phyloP scores from a whole-genome alignment of 2,113 vertebrate species.

The Burhinus oedicnemus region DNA sequence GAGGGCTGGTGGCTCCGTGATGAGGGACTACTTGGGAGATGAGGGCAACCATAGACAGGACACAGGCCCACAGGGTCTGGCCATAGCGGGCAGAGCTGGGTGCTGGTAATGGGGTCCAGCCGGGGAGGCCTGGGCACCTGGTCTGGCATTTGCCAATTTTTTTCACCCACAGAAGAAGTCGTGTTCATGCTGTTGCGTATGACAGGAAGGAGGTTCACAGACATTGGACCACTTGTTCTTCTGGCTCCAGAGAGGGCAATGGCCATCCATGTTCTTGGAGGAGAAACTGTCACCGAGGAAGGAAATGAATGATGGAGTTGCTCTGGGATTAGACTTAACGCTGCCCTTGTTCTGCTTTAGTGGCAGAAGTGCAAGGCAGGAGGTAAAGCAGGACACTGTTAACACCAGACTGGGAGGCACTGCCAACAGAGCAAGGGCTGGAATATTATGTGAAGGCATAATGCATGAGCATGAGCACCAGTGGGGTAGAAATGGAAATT shows the following conservation, averaged over 20 bases:
- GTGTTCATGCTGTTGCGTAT: neutral
- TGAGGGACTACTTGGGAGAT: neutral
- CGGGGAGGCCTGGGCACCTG: neutral
- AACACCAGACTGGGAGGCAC: neutral
- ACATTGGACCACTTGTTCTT: neutral
- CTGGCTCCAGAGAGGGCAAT: neutral
- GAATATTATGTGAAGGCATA: neutral
- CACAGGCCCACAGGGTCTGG: neutral
- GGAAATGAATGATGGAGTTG: neutral
- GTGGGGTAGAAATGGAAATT: neutral
- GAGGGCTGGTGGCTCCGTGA: neutral
- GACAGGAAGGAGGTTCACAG: neutral
- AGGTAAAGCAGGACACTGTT: neutral
- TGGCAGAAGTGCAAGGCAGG: neutral
- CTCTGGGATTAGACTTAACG: neutral
- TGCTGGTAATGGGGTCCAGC: neutral
- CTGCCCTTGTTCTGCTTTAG: neutral
- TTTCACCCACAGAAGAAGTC: neutral
- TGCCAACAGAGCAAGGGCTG: neutral
- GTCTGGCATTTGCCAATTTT: neutral
- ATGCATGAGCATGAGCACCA: neutral
- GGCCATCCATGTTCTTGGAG: neutral
- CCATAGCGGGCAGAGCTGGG: neutral
- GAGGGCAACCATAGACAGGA: neutral
- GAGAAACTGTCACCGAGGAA: neutral